phyloP scores from a whole-genome alignment of 2,797 vertebrate genomes.

The Cheirogaleus major region DNA sequence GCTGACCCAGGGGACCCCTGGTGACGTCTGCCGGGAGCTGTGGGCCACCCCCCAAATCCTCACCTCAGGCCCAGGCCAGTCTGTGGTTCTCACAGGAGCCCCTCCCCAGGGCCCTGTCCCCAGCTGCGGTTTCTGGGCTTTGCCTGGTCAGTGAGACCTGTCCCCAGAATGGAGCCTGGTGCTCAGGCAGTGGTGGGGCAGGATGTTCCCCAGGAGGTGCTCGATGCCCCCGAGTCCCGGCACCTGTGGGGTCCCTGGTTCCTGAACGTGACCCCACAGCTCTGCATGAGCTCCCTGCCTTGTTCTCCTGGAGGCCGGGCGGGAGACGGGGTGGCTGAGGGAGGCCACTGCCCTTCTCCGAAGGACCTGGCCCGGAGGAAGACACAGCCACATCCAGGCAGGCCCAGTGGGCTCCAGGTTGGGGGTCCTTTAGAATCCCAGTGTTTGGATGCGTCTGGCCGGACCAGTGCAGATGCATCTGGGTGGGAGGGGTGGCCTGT shows the following conservation, averaged over 20 bases:
- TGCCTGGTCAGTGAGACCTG: accelerated
- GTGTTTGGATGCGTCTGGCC: accelerated
- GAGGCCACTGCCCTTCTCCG: background rate
- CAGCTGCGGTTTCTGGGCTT: accelerated
- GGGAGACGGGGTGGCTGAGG: background rate
- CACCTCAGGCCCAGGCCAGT: background rate
- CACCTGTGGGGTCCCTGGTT: background rate
- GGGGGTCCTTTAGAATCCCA: background rate
- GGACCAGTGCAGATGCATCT: accelerated
- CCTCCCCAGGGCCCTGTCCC: too few species aligned
- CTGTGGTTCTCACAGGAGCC: background rate
- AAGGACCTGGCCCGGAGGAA: background rate
- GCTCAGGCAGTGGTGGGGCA: background rate
- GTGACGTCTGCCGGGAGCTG: background rate
- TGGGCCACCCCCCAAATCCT: background rate
- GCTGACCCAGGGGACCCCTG: background rate
- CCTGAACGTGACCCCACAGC: too few species aligned
- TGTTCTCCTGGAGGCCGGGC: background rate
- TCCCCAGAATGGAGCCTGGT: background rate
- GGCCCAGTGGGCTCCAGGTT: background rate
- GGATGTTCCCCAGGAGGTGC: background rate
- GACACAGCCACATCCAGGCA: accelerated
- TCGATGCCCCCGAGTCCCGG: background rate
- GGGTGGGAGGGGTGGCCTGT: accelerated
- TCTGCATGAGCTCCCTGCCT: background rate